phyloP scores from a whole-genome alignment of 2,113 vertebrate species.

The Amia ocellicauda region DNA sequence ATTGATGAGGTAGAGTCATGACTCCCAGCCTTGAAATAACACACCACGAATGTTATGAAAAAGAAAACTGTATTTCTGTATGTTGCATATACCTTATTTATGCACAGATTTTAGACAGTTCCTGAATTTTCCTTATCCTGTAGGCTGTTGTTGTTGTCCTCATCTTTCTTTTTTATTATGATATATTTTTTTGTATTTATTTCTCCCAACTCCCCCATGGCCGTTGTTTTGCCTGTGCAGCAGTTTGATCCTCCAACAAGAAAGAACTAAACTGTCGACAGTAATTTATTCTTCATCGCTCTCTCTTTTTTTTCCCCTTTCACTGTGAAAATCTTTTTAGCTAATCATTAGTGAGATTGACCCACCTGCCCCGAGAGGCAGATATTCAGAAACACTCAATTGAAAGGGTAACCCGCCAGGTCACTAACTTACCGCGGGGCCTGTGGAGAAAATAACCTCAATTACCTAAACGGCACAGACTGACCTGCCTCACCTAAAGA shows the following conservation, averaged over 20 bases:
- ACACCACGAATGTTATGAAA: too few relatives aligned
- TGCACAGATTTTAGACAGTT: too few relatives aligned
- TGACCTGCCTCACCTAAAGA: not conserved
- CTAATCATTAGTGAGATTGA: not conserved
- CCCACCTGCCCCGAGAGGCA: not conserved
- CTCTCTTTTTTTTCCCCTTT: not conserved
- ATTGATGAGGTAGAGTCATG: too few relatives aligned
- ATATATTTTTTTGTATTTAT: too few relatives aligned
- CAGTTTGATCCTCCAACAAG: not conserved
- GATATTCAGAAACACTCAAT: not conserved
- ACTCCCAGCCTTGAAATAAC: too few relatives aligned
- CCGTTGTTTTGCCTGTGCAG: not conserved
- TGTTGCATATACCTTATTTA: too few relatives aligned
- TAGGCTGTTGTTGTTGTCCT: too few relatives aligned
- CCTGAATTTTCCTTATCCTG: not conserved
- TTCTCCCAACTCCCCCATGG: not conserved
- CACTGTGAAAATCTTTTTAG: not conserved
- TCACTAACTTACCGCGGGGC: not conserved
- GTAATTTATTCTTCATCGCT: conserved; percentile 9
- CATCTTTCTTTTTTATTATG: too few relatives aligned
- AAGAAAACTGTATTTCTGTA: too few relatives aligned
- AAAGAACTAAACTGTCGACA: not conserved
- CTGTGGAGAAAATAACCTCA: not conserved
- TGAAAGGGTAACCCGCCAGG: not conserved
- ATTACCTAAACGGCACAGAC: not conserved